Evolutionary conservation across 2,888 invertebrate genomes (phyloP).

Genomic region (Drosophila falleni): DNA sequence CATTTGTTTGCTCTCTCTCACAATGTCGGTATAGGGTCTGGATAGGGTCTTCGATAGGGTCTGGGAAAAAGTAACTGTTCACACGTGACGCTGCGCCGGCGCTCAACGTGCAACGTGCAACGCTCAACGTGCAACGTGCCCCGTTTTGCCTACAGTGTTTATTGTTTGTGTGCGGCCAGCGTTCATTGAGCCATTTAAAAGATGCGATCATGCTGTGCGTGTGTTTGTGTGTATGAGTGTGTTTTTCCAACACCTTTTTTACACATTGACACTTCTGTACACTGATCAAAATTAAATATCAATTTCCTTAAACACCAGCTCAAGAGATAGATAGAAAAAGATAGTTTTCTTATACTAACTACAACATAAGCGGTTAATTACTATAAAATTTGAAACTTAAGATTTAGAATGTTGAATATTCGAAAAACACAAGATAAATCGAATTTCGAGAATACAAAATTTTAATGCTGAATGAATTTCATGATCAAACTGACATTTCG

Average conservation of each 20-base stretch:
- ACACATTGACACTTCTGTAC: slow-evolving; percentile 77
- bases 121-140: slow-evolving; percentile 19
- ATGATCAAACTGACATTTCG: too few relatives aligned
- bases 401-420: too few relatives aligned
- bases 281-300: not conserved
- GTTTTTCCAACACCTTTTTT: slow-evolving; percentile 75
- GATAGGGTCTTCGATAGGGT: not conserved
- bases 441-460: too few relatives aligned
- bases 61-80: slow-evolving; percentile 67
- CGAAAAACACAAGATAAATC: too few relatives aligned
- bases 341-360: too few relatives aligned
- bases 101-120: slow-evolving; percentile 23
- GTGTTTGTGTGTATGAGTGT: slow-evolving; percentile 23
- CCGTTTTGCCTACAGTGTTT: slow-evolving; percentile 16
- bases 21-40: slow-evolving; percentile 1
- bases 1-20: slow-evolving; percentile 47
- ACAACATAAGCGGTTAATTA: too few relatives aligned
- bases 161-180: slow-evolving; percentile 33
- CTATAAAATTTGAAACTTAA: too few relatives aligned
- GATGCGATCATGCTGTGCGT: slow-evolving; percentile 13
- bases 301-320: too few relatives aligned
- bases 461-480: too few relatives aligned
- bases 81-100: slow-evolving; percentile 71
- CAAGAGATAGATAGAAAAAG: too few relatives aligned
- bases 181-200: slow-evolving; percentile 48